phyloP scores from a whole-genome alignment of 2,797 vertebrate species.

The Acanthornis magna region DNA sequence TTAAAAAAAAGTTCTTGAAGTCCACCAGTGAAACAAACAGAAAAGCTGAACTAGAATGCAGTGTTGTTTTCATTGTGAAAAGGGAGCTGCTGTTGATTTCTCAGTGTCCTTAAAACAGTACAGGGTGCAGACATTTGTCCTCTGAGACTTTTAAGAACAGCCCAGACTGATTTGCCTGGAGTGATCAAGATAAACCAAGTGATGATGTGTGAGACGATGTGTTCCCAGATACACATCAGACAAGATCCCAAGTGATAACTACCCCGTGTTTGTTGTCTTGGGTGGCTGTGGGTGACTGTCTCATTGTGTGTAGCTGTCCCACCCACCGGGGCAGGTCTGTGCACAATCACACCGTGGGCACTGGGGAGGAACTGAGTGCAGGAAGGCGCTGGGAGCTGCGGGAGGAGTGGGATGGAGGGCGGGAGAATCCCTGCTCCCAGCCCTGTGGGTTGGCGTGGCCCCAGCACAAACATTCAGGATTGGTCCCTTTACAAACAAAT shows the following conservation, averaged over 20 bases:
- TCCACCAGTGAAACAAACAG: not conserved
- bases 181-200: not conserved
- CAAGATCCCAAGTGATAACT: not conserved
- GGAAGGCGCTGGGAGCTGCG: not conserved
- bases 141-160: not conserved
- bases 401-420: not conserved
- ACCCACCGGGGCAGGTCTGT: not conserved
- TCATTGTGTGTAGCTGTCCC: not conserved
- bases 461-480: not conserved
- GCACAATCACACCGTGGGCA: not conserved
- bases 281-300: not conserved
- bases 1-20: not conserved
- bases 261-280: not conserved
- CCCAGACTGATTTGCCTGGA: not conserved
- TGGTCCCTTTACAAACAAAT: not conserved
- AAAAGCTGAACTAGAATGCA: not conserved
- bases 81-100: not conserved
- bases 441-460: not conserved
- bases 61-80: not conserved
- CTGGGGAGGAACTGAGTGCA: not conserved
- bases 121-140: not conserved
- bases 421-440: not conserved
- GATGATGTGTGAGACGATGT: not conserved
- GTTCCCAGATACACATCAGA: not conserved
- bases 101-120: not conserved